A percentile compares a stretch with the other conserved stretches of the same genome.
phyloP scores from a whole-genome alignment of 1,140 invertebrate genomes.

The Polypedilum pembai region DNA sequence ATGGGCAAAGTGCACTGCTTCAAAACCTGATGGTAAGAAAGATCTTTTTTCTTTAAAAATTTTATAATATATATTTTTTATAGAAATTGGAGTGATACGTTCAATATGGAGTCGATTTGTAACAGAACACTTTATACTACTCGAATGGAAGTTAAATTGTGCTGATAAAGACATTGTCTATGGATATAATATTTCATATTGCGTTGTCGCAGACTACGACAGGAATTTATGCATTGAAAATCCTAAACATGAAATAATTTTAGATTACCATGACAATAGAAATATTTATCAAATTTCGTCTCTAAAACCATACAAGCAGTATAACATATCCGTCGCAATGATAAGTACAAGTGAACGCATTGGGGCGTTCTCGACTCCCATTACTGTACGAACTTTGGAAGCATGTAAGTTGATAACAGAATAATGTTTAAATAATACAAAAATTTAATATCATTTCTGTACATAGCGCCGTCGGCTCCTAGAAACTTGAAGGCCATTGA shows the following conservation, averaged over 20 bases:
- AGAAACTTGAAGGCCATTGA: conserved; percentile 50
- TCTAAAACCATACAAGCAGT: conserved; percentile 69
- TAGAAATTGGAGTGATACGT: not conserved
- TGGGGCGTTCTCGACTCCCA: not conserved
- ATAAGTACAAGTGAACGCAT: not conserved
- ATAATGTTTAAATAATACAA: not conserved
- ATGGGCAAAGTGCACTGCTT: conserved; percentile 47
- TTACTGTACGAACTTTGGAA: not conserved
- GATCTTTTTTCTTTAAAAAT: not conserved
- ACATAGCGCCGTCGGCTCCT: conserved; percentile 56
- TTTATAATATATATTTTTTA: no score
- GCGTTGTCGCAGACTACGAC: conserved; percentile 51
- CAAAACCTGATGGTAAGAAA: not conserved
- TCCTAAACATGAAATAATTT: conserved; percentile 40
- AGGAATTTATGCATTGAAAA: conserved; percentile 34
- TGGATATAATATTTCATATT: conserved; percentile 61
- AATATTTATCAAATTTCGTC: conserved; percentile 39
- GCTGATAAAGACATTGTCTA: conserved; percentile 55
- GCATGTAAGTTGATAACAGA: not conserved
- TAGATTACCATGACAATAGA: conserved; percentile 45
- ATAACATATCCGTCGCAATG: conserved; percentile 64
- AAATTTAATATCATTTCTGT: conserved; percentile 40
- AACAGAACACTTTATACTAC: conserved; percentile 49
- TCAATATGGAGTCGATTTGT: not conserved
- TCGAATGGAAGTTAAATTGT: conserved; percentile 65